phyloP scores from a whole-genome alignment of 1,140 invertebrate genomes.

The Plectus sambesii region DNA sequence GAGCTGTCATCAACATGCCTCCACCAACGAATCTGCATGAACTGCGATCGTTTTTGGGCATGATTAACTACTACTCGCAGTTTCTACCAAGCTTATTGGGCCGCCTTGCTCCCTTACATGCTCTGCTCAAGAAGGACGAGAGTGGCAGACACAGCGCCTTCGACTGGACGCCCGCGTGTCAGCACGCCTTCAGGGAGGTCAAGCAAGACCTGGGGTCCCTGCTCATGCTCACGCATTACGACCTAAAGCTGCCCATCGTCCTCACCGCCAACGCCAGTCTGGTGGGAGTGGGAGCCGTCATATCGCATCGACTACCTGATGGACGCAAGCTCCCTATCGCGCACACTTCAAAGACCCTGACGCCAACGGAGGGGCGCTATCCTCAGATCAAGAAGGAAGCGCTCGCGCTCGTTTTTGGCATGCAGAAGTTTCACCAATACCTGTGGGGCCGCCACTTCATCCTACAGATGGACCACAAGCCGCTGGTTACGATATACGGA shows the following conservation, averaged over 20 bases:
- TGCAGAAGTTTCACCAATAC: slow-evolving; percentile 46
- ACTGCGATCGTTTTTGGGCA: slow-evolving; percentile 25
- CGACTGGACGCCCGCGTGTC: slow-evolving; percentile 2
- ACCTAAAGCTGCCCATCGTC: slow-evolving; percentile 41
- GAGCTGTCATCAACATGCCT: slow-evolving; percentile 21
- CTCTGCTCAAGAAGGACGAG: slow-evolving; percentile 15
- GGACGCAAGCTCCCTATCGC: slow-evolving; percentile 29
- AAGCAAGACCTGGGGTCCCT: slow-evolving; percentile 33
- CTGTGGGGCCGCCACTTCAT: slow-evolving; percentile 46
- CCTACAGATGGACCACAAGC: slow-evolving; percentile 49
- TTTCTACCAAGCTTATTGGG: slow-evolving; percentile 8
- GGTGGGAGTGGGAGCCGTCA: slow-evolving; percentile 49
- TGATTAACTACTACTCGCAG: slow-evolving; percentile 22
- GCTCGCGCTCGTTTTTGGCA: slow-evolving; percentile 48
- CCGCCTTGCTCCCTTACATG: slow-evolving; percentile 10
- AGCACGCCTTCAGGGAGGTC: slow-evolving; percentile 31
- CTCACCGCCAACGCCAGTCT: slow-evolving; percentile 50
- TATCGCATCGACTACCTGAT: slow-evolving; percentile 47
- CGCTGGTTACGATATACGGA: no score
- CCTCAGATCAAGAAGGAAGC: slow-evolving; percentile 50
- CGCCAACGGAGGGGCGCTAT: slow-evolving; percentile 45
- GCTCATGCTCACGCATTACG: slow-evolving; percentile 42
- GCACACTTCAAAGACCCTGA: slow-evolving; percentile 47
- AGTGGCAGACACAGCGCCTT: no score
- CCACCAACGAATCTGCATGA: slow-evolving; percentile 21